Conservation (phyloP, 2,797 vertebrate genomes). For the Molossus alvarezi region DNA sequence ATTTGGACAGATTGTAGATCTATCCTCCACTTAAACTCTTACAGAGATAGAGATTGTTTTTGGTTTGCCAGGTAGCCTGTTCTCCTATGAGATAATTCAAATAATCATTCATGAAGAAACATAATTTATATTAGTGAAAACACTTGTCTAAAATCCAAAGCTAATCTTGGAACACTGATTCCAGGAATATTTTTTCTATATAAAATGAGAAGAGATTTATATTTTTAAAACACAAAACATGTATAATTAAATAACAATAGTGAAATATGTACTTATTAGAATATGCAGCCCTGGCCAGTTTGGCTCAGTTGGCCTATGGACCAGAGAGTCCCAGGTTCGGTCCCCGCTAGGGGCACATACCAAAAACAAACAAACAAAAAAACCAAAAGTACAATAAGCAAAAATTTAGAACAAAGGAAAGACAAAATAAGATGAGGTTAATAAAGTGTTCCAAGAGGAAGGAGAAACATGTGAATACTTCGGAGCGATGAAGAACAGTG, state of each 20-base stretch:
- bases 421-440: neutral
- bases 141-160: neutral
- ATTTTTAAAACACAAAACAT: neutral
- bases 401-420: slow-evolving; percentile 1
- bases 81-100: neutral
- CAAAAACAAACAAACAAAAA: too few species aligned
- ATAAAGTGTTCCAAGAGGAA: neutral
- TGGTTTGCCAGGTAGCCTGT: neutral
- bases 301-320: too few species aligned
- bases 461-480: neutral
- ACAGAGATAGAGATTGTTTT: neutral
- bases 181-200: neutral
- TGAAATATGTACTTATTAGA: neutral
- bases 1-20: neutral
- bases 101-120: neutral
- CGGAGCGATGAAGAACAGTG: neutral
- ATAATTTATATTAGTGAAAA: neutral
- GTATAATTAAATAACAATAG: neutral
- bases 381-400: neutral
- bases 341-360: too few species aligned
- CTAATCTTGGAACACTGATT: neutral
- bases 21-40: neutral
- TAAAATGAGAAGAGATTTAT: neutral
- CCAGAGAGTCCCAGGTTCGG: too few species aligned
- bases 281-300: neutral